Evolutionary conservation across 2,888 invertebrate genomes (phyloP), one percentile per base, ranked within the genome.

Genomic region (Lydus trimaculatus): DNA sequence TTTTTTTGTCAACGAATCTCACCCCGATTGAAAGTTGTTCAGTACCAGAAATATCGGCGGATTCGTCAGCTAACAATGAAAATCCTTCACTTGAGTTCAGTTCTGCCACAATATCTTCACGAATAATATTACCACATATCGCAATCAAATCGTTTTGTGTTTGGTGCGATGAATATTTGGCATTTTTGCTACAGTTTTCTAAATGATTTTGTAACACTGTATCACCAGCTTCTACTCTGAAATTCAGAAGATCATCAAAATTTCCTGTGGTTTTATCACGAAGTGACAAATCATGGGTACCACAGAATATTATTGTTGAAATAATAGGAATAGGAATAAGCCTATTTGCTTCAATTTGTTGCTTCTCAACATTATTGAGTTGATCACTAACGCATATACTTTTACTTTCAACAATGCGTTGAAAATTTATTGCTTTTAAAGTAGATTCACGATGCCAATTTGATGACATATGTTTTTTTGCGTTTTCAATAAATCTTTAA

Each of bases 21-120:
- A 69, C 64, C 31, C 77, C 76, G 31, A 79, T 71, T 52, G 77
- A 76, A 28, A 78, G 69, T 70, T 76, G 78, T 70, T 79, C 73
- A 65, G 69, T 72, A 31, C 78, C 78, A 67, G 76, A 64, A 61
- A 77, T 78, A 64, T 77, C 78, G 59, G 73, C 71, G 60, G 75
- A 77, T 73, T 77, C 77, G 73, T 79, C 78, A 63, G 76, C 79
- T 59, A 77, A 63, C 61, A 78, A 61, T 39, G 73, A 74, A 65
- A 72, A 75, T 33, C 64, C 66, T 15, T 20, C 33, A 36, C 71
- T 72, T 59, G 66, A 68, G n/a, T n/a, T n/a, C n/a, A n/a, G n/a
- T 60, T 65, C 59, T 58, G 64, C 31, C 52, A 66, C 60, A 59
- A 76, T 71, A 63, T 72, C 66, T 61, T 75, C 69, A 71, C 36